Percentiles rank a stretch among this genome's conserved stretches.
phyloP scores from a whole-genome alignment of 2,888 invertebrate species.

The Brachypalpus laphriformis region DNA sequence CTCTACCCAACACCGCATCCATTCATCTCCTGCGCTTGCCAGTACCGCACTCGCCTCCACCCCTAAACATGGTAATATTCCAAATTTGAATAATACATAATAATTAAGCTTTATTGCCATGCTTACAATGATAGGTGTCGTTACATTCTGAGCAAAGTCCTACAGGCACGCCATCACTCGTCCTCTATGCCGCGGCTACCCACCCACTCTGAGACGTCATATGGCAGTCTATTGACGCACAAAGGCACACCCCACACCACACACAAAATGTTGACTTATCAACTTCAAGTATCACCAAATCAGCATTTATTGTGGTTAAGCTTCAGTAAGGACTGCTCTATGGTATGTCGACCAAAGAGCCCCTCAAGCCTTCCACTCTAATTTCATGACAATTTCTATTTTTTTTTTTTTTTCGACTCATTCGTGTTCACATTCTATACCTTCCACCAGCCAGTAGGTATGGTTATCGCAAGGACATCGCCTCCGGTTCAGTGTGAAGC shows the following conservation, averaged over 20 bases:
- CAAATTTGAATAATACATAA: slow-evolving; percentile 51
- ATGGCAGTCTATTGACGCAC: slow-evolving; percentile 39
- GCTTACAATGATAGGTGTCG: slow-evolving; percentile 46
- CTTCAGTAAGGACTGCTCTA: neutral
- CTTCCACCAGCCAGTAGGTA: slow-evolving; percentile 3
- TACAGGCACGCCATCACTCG: slow-evolving; percentile 34
- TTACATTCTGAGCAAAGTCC: slow-evolving; percentile 34
- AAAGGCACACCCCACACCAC: slow-evolving; percentile 21
- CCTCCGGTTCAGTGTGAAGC: neutral
- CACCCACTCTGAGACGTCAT: neutral
- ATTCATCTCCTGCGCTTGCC: neutral
- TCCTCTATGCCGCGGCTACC: neutral
- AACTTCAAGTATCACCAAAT: slow-evolving; percentile 61
- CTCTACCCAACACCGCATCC: neutral
- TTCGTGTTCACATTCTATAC: slow-evolving; percentile 18
- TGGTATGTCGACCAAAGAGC: neutral
- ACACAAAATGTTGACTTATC: slow-evolving; percentile 55
- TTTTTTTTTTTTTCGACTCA: no score
- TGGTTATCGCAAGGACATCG: slow-evolving; percentile 51
- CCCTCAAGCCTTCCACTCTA: slow-evolving; percentile 23
- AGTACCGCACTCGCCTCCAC: neutral
- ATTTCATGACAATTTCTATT: slow-evolving; percentile 37
- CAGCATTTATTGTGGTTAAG: slow-evolving; percentile 43
- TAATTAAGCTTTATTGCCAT: slow-evolving; percentile 47
- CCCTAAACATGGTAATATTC: slow-evolving; percentile 39